Evolutionary conservation across 1,140 invertebrate genomes (phyloP), one percentile per base, ranked within the genome.

Genomic region (Drosophila pachea): DNA sequence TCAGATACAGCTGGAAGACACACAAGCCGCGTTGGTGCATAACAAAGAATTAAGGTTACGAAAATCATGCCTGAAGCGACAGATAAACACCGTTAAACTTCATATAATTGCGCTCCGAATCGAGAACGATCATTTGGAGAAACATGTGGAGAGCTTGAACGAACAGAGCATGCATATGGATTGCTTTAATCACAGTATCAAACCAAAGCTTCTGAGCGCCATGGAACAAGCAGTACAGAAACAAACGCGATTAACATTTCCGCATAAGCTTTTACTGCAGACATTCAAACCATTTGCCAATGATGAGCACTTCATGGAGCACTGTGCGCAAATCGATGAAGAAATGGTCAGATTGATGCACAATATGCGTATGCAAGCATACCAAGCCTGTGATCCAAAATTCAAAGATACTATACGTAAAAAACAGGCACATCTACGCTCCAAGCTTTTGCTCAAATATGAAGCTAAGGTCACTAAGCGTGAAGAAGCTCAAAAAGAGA

Each of bases 201-300:
- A 75, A 36, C 7, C 42, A 2, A 48, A 22, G 5, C 11, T 86
- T 0, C 8, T 77, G 4, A 7, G 35, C 0, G 59, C 53, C 0
- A 62, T 74, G 1, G 16, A 52, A 7, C 29, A 36, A 2, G 61
- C 42, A 9, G 48, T 84, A 1, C 22, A 64, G n/a, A 8, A 48
- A 0, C 71, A 86, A 65, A 63, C 31, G 2, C n/a, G 31, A 1
- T 45, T n/a, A 5, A 42, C 38, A 6, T 86, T 86, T 54, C 81
- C 82, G 6, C 6, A 48, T 0, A 9, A 49, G 4, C 47, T 86
- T 36, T 14, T 86, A 14, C 35, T 66, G 2, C 49, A 63, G 38
- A 52, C 81, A 2, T 81, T 86, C 33, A 9, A 8, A 2, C 6
- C 29, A 0, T 68, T 86, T n/a, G 3, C 12, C 0, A 56, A 49